Base-by-base conservation (phyloP, 2,888 invertebrate species). In the Chalcis sispes region DNA sequence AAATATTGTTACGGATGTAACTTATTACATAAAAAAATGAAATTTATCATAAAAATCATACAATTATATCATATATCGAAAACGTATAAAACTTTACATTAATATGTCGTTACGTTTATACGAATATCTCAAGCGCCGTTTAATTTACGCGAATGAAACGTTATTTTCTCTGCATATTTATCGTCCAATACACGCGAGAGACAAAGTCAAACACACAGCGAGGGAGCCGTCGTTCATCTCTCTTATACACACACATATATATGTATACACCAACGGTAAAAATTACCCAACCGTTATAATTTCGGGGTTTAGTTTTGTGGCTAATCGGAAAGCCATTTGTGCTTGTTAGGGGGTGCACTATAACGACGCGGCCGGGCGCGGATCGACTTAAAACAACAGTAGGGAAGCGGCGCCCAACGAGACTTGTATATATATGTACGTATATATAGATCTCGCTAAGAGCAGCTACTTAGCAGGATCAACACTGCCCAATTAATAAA, bases 401-500 rank as follows among this genome's bases (percentile, higher is more conserved):
- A 81, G 83, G 85, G 84, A 80, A 80, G 79, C 13, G 36, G 42
- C 3, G 18, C 20, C 2, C 46, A n/a, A 5, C 46, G 15, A 15
- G 8, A 23, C 50, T 66, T 54, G 18, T 61, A n/a, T n/a, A n/a
- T n/a, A n/a, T n/a, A n/a, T n/a, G n/a, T n/a, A n/a, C n/a, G 15
- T 32, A 32, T 59, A 25, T 32, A 32, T 29, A 58, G 52, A 67
- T 66, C 72, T 77, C 72, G 54, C 25, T 54, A 36, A 2, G 27
- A 50, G 27, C 56, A 77, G 81, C 84, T 84, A 86, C 85, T 86
- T 81, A 82, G 83, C 77, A 85, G 80, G 82, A 83, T 86, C 85
- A 85, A 86, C 85, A 86, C 76, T 81, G 80, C 80, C 81, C 83
- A 85, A 86, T 86, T 85, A 86, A 83, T 82, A 80, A 79, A 77